A percentile compares a stretch with the other conserved stretches of the same genome.
Evolutionary conservation across 2,797 vertebrate species (phyloP).

Genomic region (Mormyrus proboscirostris): DNA sequence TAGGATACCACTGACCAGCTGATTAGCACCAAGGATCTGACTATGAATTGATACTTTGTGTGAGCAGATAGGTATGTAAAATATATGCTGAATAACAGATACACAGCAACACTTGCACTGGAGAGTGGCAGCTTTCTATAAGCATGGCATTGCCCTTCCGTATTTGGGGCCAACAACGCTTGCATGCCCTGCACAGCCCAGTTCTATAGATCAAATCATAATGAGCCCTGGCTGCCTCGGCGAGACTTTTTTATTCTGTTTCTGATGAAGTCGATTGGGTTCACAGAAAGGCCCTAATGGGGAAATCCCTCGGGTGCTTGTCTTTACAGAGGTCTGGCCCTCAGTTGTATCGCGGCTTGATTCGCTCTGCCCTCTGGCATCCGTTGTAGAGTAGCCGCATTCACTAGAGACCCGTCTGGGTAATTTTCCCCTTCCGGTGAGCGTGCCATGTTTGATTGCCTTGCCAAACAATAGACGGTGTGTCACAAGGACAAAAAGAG

Average conservation of each 20-base stretch:
- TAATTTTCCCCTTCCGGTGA: slow-evolving; percentile 29
- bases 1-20: background rate
- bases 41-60: background rate
- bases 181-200: background rate
- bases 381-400: background rate
- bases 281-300: background rate
- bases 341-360: background rate
- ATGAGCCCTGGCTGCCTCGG: background rate
- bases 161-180: background rate
- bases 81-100: background rate
- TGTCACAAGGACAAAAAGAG: background rate
- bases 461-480: slow-evolving; percentile 33
- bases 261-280: background rate
- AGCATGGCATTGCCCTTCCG: background rate
- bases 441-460: slow-evolving; percentile 26
- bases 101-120: background rate
- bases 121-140: background rate
- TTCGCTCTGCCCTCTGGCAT: background rate
- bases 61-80: background rate
- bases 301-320: background rate
- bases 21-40: background rate
- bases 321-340: background rate
- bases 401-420: background rate
- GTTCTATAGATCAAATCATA: background rate
- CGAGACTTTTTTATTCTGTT: background rate